Evolutionary conservation across 2,797 vertebrate species (phyloP).

Genomic region (Melanotaenia pygmaea): DNA sequence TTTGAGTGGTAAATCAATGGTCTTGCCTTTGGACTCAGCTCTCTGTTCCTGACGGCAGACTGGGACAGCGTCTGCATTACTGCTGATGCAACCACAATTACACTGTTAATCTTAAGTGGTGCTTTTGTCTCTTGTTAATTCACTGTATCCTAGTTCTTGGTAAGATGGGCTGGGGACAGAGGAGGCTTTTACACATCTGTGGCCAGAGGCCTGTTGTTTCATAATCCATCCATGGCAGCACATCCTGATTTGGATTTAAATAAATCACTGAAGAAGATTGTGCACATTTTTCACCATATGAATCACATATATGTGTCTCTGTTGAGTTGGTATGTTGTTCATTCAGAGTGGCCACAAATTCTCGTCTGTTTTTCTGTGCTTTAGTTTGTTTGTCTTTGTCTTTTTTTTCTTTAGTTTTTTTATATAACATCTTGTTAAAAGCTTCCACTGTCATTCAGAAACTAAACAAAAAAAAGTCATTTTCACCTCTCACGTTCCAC

Average conservation of each 20-base stretch:
- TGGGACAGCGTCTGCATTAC: not conserved
- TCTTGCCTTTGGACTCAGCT: not conserved
- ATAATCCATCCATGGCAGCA: not conserved
- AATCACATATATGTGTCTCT: constrained; percentile 32
- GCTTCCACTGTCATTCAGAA: constrained; percentile 8
- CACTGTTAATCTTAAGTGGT: not conserved
- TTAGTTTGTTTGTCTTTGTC: not conserved
- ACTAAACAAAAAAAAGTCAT: not conserved
- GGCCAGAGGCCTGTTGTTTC: not conserved
- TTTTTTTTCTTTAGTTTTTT: not conserved
- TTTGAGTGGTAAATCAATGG: no score
- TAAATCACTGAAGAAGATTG: constrained; percentile 29
- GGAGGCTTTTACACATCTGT: not conserved
- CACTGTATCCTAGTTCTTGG: not conserved
- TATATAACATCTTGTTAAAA: constrained; percentile 4
- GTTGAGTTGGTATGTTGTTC: constrained; percentile 40
- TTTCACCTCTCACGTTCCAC: constrained; percentile 17
- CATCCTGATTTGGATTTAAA: constrained; percentile 45
- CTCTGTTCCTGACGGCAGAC: no score
- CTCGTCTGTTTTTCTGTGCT: constrained; percentile 17
- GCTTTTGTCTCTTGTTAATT: not conserved
- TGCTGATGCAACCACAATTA: not conserved
- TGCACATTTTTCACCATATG: constrained; percentile 28
- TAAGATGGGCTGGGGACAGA: not conserved
- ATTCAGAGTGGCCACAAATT: constrained; percentile 33